Evolutionary conservation across 2,113 vertebrate genomes (phyloP).

Genomic region (Cervus canadensis): DNA sequence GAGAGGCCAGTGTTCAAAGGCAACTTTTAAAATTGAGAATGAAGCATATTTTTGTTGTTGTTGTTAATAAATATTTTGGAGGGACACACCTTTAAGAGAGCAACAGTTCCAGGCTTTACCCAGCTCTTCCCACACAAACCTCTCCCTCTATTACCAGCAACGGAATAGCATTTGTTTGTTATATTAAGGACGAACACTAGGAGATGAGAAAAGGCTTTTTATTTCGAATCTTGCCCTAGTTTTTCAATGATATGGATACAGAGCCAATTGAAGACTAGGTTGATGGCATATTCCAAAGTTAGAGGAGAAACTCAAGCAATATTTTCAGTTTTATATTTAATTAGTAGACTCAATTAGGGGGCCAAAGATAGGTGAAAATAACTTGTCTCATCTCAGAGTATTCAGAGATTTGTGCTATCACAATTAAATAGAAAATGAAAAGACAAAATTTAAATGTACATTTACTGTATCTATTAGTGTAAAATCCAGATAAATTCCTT

Average conservation of each 20-base stretch:
- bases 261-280: background rate
- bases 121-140: background rate
- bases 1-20: background rate
- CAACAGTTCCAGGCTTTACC: background rate
- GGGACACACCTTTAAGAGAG: background rate
- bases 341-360: constrained; percentile 8
- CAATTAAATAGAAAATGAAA: constrained; percentile 38
- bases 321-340: constrained; percentile 16
- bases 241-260: constrained; percentile 24
- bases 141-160: background rate
- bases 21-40: background rate
- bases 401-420: background rate
- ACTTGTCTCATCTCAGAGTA: background rate
- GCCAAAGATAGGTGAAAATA: constrained; percentile 3
- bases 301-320: background rate
- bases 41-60: background rate
- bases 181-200: background rate
- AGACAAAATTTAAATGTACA: constrained; percentile 7
- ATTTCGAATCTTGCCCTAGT: background rate
- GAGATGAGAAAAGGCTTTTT: background rate
- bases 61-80: background rate
- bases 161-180: background rate
- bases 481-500: background rate
- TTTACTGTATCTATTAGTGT: background rate
- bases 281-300: constrained; percentile 24